Base-by-base conservation (phyloP, 2,888 invertebrate species). In the Meghimatium bilineatum region DNA sequence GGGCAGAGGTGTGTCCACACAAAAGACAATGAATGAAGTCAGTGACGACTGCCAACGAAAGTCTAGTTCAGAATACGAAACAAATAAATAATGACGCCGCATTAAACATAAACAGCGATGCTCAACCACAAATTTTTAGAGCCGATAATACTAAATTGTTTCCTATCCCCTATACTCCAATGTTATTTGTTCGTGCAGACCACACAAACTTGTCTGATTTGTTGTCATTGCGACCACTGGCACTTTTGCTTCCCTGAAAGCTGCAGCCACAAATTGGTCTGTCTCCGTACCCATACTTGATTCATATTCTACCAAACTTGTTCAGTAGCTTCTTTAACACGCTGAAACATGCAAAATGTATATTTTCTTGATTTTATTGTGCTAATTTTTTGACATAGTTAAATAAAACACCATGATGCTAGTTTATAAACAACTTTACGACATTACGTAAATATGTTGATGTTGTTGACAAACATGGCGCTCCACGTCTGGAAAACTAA, bases 211-310 rank as follows among this genome's bases (percentile, higher is more conserved):
- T 56, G 56, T 1, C 34, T 32, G 52, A 29, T 74, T 74, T 74
- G 74, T 74, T 74, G 74, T 52, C 52, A 72, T 63, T 72, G 38
- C 71, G 38, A 63, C 60, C 60, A 63, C 26, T 63, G 72, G 12
- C 44, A 74, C 52, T 74, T 74, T 52, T 74, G 74, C 74, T 74
- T 32, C 52, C 49, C 32, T 32, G 23, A 63, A 23, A 23, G 56
- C n/a, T 71, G 23, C 32, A 32, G 74, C 74, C 74, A 52, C 32
- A 74, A 74, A 74, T 23, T 32, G 74, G 74, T 74, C 29, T 74
- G 8, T 52, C 44, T 36, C 72, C 72, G 44, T 12, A 44, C n/a
- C 10, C 29, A 1, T 49, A 10, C 38, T 44, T 44, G 44, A 44
- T 72, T n/a, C 44, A 63, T 29, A 29, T 63, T 29, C 23, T 10